Evolutionary conservation across 2,797 vertebrate genomes (phyloP), one percentile per base, ranked within the genome.

Genomic region (Spizella passerina): DNA sequence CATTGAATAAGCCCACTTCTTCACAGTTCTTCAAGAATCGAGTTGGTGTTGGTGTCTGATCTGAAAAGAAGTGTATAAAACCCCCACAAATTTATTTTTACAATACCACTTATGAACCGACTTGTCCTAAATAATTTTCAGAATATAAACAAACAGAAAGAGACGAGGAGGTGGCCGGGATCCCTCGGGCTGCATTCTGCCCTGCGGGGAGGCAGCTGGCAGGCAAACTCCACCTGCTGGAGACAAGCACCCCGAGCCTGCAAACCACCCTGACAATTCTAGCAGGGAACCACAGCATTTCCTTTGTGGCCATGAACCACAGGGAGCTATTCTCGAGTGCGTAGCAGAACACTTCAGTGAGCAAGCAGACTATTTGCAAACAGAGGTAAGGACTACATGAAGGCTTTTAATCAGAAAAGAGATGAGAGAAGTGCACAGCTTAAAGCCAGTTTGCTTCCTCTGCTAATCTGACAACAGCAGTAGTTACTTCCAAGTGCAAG

Each of bases 11-110:
- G 91, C 99, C 99, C 12, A 99, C 99, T 98, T 99, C 99, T 97
- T 99, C 99, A 96, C 99, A 99, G 98, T 99, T 99, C 98, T 99
- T 99, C 96, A 99, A 96, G 97, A 99, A 99, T 96, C 99, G 99
- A 70, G 99, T 99, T n/a, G 99, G 99, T 65, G 99, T 99, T 30
- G 99, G 99, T n/a, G 99, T 99, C 98, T 99, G 99, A 98, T 99
- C 99, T 99, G 98, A 93, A 98, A 98, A 30, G 76, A 97, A 97
- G 94, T 6, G 26, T 7, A 85, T 50, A 94, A 97, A 72, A 94
- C n/a, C 22, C 21, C 44, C 76, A 77, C 16, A n/a, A 10, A 65
- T 94, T 88, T 66, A 79, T 44, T 94, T 88, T 68, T 22, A 47
- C 68, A 84, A 80, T 64, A 71, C 18, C 30, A 68, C 56, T 84